A percentile compares a stretch with the other conserved stretches of the same genome.
phyloP scores from a whole-genome alignment of 2,888 invertebrate genomes.

The Eucera pruinosa region DNA sequence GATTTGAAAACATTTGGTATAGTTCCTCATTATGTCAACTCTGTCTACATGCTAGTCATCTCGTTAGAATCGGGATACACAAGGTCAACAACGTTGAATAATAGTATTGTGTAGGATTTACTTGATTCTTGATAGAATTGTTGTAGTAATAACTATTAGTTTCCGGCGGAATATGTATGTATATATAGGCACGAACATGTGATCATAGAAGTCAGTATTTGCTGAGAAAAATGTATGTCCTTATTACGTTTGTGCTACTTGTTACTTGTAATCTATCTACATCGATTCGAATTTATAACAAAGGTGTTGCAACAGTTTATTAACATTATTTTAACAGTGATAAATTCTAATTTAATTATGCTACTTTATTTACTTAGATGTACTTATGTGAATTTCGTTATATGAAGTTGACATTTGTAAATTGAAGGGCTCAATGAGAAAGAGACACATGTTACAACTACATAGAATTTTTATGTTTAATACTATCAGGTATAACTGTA shows the following conservation, averaged over 20 bases:
- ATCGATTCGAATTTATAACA: conserved; percentile 32
- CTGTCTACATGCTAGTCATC: conserved; percentile 15
- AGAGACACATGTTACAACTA: no score
- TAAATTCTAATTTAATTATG: neutral
- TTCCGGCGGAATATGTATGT: conserved; percentile 70
- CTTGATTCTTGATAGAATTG: conserved; percentile 69
- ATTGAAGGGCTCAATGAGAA: no score
- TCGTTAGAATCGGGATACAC: conserved; percentile 36
- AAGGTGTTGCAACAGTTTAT: conserved; percentile 51
- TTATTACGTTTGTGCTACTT: conserved; percentile 47
- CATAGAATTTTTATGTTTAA: no score
- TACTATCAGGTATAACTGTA: no score
- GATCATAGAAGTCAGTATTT: conserved; percentile 30
- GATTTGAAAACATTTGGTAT: neutral
- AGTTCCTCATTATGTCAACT: neutral
- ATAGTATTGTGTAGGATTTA: conserved; percentile 26
- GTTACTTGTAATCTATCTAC: conserved; percentile 33
- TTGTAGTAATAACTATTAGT: conserved; percentile 67
- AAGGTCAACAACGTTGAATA: conserved; percentile 54
- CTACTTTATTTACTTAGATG: neutral
- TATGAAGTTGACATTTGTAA: no score
- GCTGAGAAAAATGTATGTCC: conserved; percentile 54
- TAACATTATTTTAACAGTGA: conserved; percentile 10
- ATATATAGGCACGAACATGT: conserved; percentile 59
- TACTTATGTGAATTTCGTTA: no score